Conservation (phyloP, 2,113 vertebrate species). For the Rhombomys opimus region DNA sequence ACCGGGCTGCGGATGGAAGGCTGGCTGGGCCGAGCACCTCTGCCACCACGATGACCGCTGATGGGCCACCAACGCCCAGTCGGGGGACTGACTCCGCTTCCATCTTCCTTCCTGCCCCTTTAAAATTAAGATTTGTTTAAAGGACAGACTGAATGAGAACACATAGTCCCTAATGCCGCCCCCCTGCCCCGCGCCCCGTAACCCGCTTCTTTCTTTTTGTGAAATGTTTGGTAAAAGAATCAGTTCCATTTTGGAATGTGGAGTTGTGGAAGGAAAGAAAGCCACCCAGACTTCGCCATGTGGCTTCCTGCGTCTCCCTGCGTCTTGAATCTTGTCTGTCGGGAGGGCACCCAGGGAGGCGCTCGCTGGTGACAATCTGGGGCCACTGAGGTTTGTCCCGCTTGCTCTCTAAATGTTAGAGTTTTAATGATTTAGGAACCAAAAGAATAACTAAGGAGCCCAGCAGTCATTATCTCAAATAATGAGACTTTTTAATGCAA, state of each 20-base stretch:
- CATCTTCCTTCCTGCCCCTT: constrained; percentile 45
- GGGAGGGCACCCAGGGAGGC: neutral
- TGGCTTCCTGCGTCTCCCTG: rapidly evolving
- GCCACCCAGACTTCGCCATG: rapidly evolving
- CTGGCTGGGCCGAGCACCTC: neutral
- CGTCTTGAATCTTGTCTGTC: neutral
- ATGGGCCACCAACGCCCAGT: constrained; percentile 19
- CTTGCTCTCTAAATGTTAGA: constrained; percentile 81
- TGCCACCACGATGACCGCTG: constrained; percentile 34
- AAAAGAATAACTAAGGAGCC: constrained; percentile 88
- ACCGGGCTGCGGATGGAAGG: constrained; percentile 76
- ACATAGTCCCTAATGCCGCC: neutral
- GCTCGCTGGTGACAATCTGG: constrained; percentile 61
- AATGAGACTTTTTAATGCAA: constrained; percentile 91
- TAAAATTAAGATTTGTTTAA: constrained; percentile 53
- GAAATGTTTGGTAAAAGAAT: neutral
- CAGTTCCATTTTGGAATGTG: neutral
- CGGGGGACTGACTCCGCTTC: neutral
- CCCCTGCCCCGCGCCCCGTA: too few species aligned
- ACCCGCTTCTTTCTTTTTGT: neutral
- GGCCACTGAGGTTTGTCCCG: constrained; percentile 43
- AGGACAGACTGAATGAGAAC: neutral
- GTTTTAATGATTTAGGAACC: constrained; percentile 89
- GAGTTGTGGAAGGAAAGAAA: neutral
- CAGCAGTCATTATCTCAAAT: constrained; percentile 90